phyloP scores from a whole-genome alignment of 2,797 vertebrate genomes.

The Pseudochromis fuscus region DNA sequence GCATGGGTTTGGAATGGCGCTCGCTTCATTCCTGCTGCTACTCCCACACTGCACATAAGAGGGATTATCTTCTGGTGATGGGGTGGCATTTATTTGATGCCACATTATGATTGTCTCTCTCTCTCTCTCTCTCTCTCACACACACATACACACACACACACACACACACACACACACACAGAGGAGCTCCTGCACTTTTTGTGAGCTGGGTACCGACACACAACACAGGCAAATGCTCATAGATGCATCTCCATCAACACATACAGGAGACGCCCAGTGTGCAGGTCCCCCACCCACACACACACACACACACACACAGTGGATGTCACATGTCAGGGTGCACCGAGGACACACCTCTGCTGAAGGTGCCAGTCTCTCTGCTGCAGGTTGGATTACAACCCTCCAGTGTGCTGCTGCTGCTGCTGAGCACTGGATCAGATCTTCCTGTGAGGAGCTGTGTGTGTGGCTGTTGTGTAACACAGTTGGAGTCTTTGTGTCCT shows the following conservation, averaged over 20 bases:
- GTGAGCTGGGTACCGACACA: neutral
- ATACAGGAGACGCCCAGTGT: neutral
- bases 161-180: neutral
- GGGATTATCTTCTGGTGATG: conserved; percentile 57
- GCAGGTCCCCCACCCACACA: neutral
- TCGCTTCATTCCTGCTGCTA: conserved; percentile 30
- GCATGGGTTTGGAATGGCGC: conserved; percentile 65
- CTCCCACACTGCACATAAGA: conserved; percentile 41
- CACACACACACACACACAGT: neutral
- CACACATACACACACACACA: neutral
- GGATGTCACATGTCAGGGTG: conserved; percentile 7
- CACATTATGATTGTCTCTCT: conserved; percentile 26
- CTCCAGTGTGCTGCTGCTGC: neutral
- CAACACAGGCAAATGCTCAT: neutral
- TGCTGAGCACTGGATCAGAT: conserved; percentile 9
- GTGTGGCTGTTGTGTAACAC: conserved; percentile 22
- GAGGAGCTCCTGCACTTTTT: neutral
- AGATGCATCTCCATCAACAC: neutral
- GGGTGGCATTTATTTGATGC: conserved; percentile 44
- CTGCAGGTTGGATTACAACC: neutral
- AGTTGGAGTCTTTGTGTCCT: conserved; percentile 9
- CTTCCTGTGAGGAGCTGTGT: neutral
- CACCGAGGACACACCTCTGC: neutral
- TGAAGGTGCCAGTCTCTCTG: too few relatives aligned
- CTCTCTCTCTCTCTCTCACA: too few relatives aligned